Conservation (phyloP, 2,888 invertebrate genomes). For the Cryptus armator region DNA sequence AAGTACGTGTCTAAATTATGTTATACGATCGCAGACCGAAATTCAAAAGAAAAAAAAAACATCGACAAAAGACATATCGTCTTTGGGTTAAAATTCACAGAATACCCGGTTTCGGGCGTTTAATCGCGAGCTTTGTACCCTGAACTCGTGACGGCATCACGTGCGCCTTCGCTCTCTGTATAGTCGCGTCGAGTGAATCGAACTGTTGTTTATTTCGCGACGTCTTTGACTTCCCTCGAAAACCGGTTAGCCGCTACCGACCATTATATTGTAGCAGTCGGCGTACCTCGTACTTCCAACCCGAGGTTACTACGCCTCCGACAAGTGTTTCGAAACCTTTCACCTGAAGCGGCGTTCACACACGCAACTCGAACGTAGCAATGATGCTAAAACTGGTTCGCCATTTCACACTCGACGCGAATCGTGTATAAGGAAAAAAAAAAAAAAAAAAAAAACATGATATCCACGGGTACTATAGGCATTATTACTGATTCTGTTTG, state of each 20-base stretch:
- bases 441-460: not conserved
- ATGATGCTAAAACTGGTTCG: not conserved
- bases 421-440: not conserved
- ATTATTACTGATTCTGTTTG: conserved; percentile 15
- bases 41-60: not conserved
- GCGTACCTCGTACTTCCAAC: conserved; percentile 11
- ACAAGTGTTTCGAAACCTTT: conserved; percentile 67
- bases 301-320: conserved; percentile 62
- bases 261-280: conserved; percentile 5
- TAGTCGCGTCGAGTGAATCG: conserved; percentile 16
- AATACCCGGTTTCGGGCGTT: not conserved
- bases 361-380: conserved; percentile 3
- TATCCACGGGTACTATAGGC: conserved; percentile 10
- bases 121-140: not conserved
- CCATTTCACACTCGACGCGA: not conserved
- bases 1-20: not conserved
- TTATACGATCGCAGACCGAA: not conserved
- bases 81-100: not conserved
- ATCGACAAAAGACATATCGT: not conserved
- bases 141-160: conserved; percentile 26
- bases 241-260: conserved; percentile 54
- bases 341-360: conserved; percentile 60
- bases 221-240: conserved; percentile 50
- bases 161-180: conserved; percentile 20
- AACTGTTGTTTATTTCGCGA: conserved; percentile 47